phyloP scores from a whole-genome alignment of 2,113 vertebrate species.

The Odocoileus hemionus region DNA sequence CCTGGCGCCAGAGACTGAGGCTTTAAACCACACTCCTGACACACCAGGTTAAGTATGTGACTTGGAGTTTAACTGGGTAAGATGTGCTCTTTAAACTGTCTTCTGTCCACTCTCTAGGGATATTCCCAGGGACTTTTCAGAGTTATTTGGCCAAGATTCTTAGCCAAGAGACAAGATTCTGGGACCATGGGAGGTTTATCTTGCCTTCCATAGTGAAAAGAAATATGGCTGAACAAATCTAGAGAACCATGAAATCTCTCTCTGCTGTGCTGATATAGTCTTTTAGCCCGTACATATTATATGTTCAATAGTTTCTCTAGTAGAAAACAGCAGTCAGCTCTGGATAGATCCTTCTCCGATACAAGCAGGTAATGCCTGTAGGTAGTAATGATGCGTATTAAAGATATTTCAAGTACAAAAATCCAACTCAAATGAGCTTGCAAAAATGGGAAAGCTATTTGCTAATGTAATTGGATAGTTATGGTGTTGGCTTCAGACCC shows the following conservation, averaged over 20 bases:
- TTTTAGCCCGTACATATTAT: not conserved
- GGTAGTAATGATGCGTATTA: not conserved
- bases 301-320: not conserved
- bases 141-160: not conserved
- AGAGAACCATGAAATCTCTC: not conserved
- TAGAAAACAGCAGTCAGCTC: not conserved
- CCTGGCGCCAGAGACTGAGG: not conserved
- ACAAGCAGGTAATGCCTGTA: not conserved
- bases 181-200: not conserved
- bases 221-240: not conserved
- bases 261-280: not conserved
- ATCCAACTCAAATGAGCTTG: not conserved
- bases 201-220: not conserved
- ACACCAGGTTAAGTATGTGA: not conserved
- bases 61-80: not conserved
- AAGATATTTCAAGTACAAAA: not conserved
- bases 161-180: not conserved
- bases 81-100: constrained; percentile 33
- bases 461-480: not conserved
- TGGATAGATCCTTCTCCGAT: not conserved
- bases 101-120: constrained; percentile 4
- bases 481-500: not conserved
- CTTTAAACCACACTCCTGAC: not conserved
- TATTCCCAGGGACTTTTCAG: not conserved
- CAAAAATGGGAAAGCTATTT: not conserved